Evolutionary conservation across 1,140 invertebrate species (phyloP).

Genomic region (Lucilia cuprina): DNA sequence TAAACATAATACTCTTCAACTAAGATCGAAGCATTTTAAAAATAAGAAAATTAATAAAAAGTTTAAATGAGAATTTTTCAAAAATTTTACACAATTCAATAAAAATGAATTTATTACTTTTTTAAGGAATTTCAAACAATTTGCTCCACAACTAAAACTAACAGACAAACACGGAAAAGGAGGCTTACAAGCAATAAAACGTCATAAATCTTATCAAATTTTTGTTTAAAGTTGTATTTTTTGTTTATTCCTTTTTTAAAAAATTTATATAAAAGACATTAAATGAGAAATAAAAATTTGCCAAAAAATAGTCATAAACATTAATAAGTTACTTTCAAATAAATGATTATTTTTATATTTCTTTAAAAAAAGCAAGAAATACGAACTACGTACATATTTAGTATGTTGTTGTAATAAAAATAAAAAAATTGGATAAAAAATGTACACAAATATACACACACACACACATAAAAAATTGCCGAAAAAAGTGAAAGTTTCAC

Average conservation of each 20-base stretch:
- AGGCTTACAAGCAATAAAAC: neutral
- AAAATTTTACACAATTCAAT: too few species aligned
- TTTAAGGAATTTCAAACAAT: too few species aligned
- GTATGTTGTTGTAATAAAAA: slow-evolving; percentile 38
- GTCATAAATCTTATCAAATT: neutral
- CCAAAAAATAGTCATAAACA: slow-evolving; percentile 11
- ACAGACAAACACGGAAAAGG: neutral
- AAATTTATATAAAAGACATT: neutral
- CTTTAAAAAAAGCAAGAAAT: too few species aligned
- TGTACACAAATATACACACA: slow-evolving; percentile 31
- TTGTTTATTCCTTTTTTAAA: neutral
- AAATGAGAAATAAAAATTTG: slow-evolving; percentile 7
- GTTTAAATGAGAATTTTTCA: too few species aligned
- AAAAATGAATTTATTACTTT: too few species aligned
- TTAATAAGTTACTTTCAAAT: slow-evolving; percentile 44
- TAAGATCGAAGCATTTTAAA: too few species aligned
- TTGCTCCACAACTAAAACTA: too few species aligned
- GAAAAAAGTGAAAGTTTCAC: slow-evolving; percentile 61
- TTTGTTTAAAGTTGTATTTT: neutral
- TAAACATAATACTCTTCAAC: too few species aligned
- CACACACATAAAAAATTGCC: slow-evolving; percentile 54
- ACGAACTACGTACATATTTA: neutral
- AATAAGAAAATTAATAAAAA: too few species aligned
- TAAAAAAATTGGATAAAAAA: slow-evolving; percentile 54
- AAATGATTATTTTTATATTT: slow-evolving; percentile 41